Conservation (phyloP, 2,113 vertebrate species). For the Tringa solitaria region DNA sequence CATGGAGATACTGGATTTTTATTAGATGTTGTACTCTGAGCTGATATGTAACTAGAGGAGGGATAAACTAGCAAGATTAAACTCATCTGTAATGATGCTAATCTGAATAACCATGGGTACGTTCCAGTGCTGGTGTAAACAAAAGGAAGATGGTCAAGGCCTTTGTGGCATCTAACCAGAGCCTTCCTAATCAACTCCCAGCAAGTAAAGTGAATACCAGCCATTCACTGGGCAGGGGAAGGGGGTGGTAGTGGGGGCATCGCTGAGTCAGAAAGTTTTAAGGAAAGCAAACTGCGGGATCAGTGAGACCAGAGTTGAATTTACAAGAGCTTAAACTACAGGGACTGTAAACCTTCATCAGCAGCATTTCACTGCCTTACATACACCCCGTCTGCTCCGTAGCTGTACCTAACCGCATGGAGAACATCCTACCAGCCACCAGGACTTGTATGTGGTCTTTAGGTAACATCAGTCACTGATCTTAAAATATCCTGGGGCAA, state of each 20-base stretch:
- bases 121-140: background rate
- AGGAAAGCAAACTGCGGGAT: background rate
- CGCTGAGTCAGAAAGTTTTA: background rate
- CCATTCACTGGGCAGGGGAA: rapidly evolving
- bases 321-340: background rate
- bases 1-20: background rate
- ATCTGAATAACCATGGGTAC: background rate
- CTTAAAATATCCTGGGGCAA: conserved; percentile 5
- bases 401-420: background rate
- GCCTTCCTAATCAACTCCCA: rapidly evolving
- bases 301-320: background rate
- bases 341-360: background rate
- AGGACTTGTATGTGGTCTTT: background rate
- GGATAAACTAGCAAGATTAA: background rate
- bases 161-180: background rate
- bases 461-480: background rate
- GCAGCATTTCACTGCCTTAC: background rate
- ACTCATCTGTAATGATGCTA: background rate
- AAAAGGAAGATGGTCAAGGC: background rate
- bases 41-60: background rate
- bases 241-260: background rate
- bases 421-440: background rate
- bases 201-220: background rate
- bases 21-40: background rate
- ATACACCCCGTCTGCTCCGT: background rate